phyloP scores from a whole-genome alignment of 1,140 invertebrate species.

The Zaprionus ornatus region DNA sequence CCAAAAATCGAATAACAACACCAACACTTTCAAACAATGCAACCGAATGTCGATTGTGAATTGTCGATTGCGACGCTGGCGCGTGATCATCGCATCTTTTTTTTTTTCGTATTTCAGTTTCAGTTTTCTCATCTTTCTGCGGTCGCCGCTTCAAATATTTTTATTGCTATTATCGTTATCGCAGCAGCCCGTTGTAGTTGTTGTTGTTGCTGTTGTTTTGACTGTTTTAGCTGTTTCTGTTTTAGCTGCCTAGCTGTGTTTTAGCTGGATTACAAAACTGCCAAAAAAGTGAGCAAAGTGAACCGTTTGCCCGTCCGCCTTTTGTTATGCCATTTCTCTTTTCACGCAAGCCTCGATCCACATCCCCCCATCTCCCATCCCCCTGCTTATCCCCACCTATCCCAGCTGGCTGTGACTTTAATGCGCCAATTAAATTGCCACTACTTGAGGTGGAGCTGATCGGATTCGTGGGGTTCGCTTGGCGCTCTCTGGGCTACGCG shows the following conservation, averaged over 20 bases:
- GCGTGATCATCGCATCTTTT: slow-evolving; percentile 20
- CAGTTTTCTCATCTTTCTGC: slow-evolving; percentile 3
- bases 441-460: slow-evolving; percentile 40
- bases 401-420: slow-evolving; percentile 49
- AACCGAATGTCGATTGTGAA: slow-evolving; percentile 46
- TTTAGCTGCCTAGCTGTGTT: background rate
- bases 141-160: slow-evolving; percentile 34
- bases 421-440: slow-evolving; percentile 76
- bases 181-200: slow-evolving; percentile 12
- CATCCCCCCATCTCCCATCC: slow-evolving; percentile 31
- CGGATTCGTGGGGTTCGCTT: slow-evolving; percentile 3
- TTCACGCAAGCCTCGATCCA: slow-evolving; percentile 36
- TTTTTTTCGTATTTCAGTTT: slow-evolving; percentile 19
- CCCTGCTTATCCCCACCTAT: background rate
- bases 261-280: slow-evolving; percentile 52
- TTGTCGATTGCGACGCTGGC: slow-evolving; percentile 33
- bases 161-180: slow-evolving; percentile 63
- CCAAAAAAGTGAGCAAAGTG: slow-evolving; percentile 23
- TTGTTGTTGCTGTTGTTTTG: background rate
- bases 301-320: slow-evolving; percentile 46
- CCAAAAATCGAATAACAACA: background rate
- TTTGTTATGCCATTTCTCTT: slow-evolving; percentile 71
- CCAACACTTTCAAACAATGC: slow-evolving; percentile 44
- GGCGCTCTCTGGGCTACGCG: slow-evolving; percentile 1
- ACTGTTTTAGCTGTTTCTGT: background rate